phyloP scores from a whole-genome alignment of 2,888 invertebrate species.

The Cataglyphis altisquamis region DNA sequence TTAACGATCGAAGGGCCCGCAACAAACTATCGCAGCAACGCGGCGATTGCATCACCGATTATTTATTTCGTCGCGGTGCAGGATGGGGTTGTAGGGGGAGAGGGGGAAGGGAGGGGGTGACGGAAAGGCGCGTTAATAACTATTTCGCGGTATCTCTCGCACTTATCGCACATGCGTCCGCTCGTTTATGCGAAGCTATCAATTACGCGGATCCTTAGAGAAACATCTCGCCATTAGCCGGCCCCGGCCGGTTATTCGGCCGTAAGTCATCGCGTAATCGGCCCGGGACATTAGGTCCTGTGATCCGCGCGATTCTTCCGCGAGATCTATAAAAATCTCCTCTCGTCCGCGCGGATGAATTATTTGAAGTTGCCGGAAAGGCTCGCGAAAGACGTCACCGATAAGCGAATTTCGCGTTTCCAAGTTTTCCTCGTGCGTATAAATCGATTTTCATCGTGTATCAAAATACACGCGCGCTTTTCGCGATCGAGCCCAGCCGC shows the following conservation, averaged over 20 bases:
- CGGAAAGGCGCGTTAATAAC: conserved; percentile 67
- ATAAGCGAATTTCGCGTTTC: conserved; percentile 42
- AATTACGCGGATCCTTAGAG: conserved; percentile 69
- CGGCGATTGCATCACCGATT: conserved; percentile 68
- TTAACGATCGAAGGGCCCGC: conserved; percentile 40
- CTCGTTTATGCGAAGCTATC: conserved; percentile 74
- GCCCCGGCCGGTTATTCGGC: conserved; percentile 63
- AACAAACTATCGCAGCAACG: conserved; percentile 32
- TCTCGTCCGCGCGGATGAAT: neutral
- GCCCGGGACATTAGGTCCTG: conserved; percentile 30
- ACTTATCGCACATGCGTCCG: conserved; percentile 67
- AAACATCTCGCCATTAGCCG: conserved; percentile 67
- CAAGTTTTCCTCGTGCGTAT: conserved; percentile 56
- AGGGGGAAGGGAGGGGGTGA: neutral
- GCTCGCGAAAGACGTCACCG: conserved; percentile 4
- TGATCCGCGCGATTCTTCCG: conserved; percentile 45
- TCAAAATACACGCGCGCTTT: conserved; percentile 64
- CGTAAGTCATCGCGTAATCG: conserved; percentile 71
- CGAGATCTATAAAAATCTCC: neutral
- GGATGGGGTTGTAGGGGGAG: no score
- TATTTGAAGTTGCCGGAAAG: neutral
- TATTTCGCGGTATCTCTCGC: conserved; percentile 63
- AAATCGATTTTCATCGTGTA: conserved; percentile 72
- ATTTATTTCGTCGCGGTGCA: conserved; percentile 62
- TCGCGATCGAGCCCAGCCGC: conserved; percentile 72